Conservation (phyloP, 2,888 invertebrate species). For the Leptopilina syphax region DNA sequence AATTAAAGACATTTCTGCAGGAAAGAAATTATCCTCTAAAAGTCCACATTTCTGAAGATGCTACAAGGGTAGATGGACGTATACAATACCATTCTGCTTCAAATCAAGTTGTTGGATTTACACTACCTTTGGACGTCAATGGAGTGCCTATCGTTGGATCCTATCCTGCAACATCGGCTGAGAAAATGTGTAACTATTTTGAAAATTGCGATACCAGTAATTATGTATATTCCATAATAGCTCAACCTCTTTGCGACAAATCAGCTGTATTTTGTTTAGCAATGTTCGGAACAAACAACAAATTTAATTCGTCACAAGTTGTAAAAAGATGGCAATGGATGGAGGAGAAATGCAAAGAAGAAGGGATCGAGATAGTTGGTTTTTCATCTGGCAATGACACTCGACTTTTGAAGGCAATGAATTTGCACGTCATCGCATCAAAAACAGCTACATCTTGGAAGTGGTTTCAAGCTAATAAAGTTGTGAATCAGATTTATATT, state of each 20-base stretch:
- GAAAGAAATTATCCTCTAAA: slow-evolving; percentile 51
- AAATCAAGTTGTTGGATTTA: slow-evolving; percentile 56
- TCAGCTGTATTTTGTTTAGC: slow-evolving; percentile 47
- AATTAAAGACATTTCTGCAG: slow-evolving; percentile 54
- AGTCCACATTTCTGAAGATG: slow-evolving; percentile 59
- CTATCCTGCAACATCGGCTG: not conserved
- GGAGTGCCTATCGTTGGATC: slow-evolving; percentile 18
- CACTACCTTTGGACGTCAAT: slow-evolving; percentile 47
- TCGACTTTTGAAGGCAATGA: slow-evolving; percentile 55
- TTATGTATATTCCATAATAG: slow-evolving; percentile 3
- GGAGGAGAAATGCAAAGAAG: slow-evolving; percentile 41
- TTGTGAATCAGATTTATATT: not conserved
- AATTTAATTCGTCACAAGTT: slow-evolving; percentile 50
- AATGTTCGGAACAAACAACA: slow-evolving; percentile 55
- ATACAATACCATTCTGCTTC: slow-evolving; percentile 54
- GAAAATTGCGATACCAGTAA: not conserved
- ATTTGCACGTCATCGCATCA: not conserved
- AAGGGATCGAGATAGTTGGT: slow-evolving; percentile 52
- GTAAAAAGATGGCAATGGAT: slow-evolving; percentile 49
- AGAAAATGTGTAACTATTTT: not conserved
- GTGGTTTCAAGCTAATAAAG: not conserved
- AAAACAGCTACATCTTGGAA: slow-evolving; percentile 1
- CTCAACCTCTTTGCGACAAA: slow-evolving; percentile 5
- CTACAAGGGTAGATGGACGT: slow-evolving; percentile 54
- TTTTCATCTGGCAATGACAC: slow-evolving; percentile 55